Conservation (phyloP, 2,797 vertebrate species). For the Poecilia picta region DNA sequence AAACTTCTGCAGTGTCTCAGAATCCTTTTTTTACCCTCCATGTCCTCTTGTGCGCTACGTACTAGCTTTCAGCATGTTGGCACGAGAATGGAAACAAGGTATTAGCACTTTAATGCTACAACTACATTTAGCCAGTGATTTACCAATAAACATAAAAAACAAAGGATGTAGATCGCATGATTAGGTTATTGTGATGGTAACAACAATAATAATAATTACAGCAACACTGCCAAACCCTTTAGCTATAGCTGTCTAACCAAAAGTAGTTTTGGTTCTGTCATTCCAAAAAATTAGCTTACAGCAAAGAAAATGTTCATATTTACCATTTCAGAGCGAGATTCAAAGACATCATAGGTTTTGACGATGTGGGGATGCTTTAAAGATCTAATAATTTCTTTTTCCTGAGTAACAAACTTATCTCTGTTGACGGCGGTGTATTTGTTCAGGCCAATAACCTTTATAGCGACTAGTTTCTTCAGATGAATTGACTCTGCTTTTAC, state of each 20-base stretch:
- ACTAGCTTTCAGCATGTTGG: not conserved
- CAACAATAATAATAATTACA: not conserved
- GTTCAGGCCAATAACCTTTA: constrained; percentile 30
- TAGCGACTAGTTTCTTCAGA: constrained; percentile 3
- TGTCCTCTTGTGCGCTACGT: not conserved
- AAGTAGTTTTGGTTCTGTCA: not conserved
- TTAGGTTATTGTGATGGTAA: not conserved
- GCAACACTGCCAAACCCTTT: not conserved
- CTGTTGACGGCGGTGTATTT: not conserved
- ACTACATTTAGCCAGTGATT: not conserved
- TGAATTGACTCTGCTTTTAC: constrained; percentile 24
- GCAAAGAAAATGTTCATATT: not conserved
- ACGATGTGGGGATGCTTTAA: constrained; percentile 38
- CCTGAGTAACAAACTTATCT: constrained; percentile 29
- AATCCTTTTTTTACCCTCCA: too few relatives aligned
- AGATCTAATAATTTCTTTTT: constrained; percentile 17
- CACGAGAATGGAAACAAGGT: not conserved
- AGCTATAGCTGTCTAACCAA: not conserved
- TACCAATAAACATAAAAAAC: not conserved
- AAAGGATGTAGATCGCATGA: not conserved
- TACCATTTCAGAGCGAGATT: constrained; percentile 20
- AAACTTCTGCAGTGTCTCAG: too few relatives aligned
- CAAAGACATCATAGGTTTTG: constrained; percentile 29
- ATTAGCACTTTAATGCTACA: not conserved
- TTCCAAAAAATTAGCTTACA: not conserved